These are phyloP conservation scores for Nomada ferruginata DNA, from an alignment of 2,888 invertebrate species.

Conservation along the genomic window DNA sequence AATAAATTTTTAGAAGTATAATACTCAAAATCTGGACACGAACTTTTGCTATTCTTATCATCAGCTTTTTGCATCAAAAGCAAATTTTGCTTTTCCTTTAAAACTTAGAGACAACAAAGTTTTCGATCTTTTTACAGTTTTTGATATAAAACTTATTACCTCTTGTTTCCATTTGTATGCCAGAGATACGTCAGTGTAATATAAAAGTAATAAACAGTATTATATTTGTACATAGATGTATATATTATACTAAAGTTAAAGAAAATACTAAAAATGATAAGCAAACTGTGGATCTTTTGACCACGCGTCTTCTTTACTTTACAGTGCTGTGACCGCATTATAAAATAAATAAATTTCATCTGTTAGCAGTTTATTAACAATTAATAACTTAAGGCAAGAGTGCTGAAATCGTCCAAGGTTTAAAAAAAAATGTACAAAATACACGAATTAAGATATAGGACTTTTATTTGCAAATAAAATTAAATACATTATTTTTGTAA, in stretches of 20 bases:
- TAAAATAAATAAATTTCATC: not conserved
- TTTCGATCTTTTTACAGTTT: not conserved
- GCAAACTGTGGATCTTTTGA: constrained; percentile 37
- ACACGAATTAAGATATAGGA: constrained; percentile 48
- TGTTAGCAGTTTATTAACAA: constrained; percentile 15
- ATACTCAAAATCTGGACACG: constrained; percentile 8
- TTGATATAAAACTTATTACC: constrained; percentile 8
- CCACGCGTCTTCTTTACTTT: constrained; percentile 68
- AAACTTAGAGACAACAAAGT: constrained; percentile 4
- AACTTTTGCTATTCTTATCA: constrained; percentile 9
- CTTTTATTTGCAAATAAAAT: constrained; percentile 65
- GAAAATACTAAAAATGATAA: constrained; percentile 37
- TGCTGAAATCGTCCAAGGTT: constrained; percentile 65
- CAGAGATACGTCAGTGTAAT: constrained; percentile 14
- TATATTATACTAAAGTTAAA: constrained; percentile 15
- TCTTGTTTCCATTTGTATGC: constrained; percentile 14
- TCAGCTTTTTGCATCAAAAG: not conserved
- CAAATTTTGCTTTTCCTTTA: not conserved
- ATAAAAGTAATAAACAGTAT: constrained; percentile 19
- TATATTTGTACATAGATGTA: constrained; percentile 22
- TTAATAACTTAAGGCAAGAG: constrained; percentile 50
- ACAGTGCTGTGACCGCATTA: constrained; percentile 63
- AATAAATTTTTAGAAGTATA: not conserved
- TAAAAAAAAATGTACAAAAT: constrained; percentile 52
- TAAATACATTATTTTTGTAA: constrained; percentile 60